These are phyloP conservation scores for Cassiopea xamachana DNA, from an alignment of 30 jellyfish, hydroid and myxozoan genomes.

Conservation along the genomic window DNA sequence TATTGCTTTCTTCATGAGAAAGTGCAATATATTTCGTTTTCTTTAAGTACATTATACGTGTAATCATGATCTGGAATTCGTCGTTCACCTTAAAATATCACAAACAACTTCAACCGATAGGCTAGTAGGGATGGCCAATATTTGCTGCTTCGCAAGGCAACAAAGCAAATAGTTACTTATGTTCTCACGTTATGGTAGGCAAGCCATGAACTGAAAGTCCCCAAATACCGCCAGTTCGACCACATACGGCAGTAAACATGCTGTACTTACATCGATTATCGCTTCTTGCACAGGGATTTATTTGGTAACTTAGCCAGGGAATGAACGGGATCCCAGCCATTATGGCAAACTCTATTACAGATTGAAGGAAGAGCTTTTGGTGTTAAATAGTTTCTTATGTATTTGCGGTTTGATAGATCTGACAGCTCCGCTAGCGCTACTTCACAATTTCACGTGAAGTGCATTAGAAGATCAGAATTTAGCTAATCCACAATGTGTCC, in stretches of 20 bases:
- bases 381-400: too few relatives aligned
- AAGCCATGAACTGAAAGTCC: not conserved
- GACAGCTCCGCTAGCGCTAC: not conserved
- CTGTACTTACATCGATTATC: too few relatives aligned
- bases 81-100: not conserved
- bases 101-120: not conserved
- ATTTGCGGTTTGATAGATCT: too few relatives aligned
- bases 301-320: too few relatives aligned
- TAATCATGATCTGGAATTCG: not conserved
- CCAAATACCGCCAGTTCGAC: not conserved
- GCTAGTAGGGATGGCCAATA: not conserved
- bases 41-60: not conserved
- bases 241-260: too few relatives aligned
- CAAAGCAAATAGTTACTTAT: not conserved
- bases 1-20: not conserved
- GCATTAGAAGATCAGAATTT: not conserved
- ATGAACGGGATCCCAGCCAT: too few relatives aligned
- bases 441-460: not conserved
- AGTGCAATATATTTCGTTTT: not conserved
- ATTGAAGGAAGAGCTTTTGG: too few relatives aligned
- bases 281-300: too few relatives aligned
- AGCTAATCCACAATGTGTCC: not conserved
- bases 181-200: not conserved
- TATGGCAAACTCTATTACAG: too few relatives aligned
- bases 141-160: not conserved